phyloP scores from a whole-genome alignment of 2,888 invertebrate species.

The Tinea semifulvella region DNA sequence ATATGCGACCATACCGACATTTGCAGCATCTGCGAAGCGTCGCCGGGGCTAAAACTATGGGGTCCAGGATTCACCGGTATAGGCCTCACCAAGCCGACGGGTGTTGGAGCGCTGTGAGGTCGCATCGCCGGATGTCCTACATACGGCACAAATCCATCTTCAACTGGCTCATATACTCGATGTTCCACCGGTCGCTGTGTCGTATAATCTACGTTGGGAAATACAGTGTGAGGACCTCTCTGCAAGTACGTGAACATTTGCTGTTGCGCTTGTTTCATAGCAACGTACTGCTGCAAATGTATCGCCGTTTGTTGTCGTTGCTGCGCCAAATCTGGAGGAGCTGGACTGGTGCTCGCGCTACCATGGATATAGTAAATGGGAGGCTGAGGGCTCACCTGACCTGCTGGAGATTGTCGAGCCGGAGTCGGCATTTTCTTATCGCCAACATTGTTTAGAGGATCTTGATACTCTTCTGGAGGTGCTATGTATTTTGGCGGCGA shows the following conservation, averaged over 20 bases:
- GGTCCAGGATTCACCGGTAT: conserved; percentile 39
- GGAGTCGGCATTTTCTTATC: conserved; percentile 36
- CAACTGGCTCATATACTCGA: conserved; percentile 41
- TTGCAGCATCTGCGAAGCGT: conserved; percentile 47
- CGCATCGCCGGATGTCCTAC: conserved; percentile 40
- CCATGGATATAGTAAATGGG: conserved; percentile 56
- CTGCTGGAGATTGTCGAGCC: conserved; percentile 30
- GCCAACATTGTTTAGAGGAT: conserved; percentile 41
- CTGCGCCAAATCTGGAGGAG: conserved; percentile 43
- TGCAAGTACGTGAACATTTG: conserved; percentile 56
- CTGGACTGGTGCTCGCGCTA: conserved; percentile 34
- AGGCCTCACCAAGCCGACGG: conserved; percentile 40
- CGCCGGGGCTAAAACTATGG: conserved; percentile 34
- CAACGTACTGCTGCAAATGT: conserved; percentile 59
- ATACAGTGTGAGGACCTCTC: conserved; percentile 52
- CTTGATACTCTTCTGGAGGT: conserved; percentile 59
- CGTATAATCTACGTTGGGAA: conserved; percentile 40
- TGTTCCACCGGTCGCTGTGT: conserved; percentile 29
- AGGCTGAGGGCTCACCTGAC: conserved; percentile 33
- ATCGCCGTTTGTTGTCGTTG: conserved; percentile 59
- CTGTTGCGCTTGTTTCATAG: conserved; percentile 64
- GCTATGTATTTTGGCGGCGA: conserved; percentile 56
- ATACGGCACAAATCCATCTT: conserved; percentile 39
- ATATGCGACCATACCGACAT: conserved; percentile 56
- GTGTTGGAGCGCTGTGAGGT: conserved; percentile 45